A percentile compares a stretch with the other conserved stretches of the same genome.
These are phyloP conservation scores for Yoshiicerus persimilis DNA, from an alignment of 1,140 invertebrate species.

Conservation along the genomic window DNA sequence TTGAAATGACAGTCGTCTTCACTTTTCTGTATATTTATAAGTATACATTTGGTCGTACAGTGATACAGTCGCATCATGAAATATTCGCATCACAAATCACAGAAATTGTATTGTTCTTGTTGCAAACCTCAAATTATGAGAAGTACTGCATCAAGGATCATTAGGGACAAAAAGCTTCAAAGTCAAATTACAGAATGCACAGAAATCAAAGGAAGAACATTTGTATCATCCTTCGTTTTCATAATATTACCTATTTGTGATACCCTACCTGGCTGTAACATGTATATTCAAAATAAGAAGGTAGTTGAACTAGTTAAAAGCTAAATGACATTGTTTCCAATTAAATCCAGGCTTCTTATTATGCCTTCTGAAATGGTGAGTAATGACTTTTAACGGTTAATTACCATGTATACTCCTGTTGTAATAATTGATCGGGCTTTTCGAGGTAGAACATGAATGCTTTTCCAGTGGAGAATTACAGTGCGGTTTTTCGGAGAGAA, in stretches of 20 bases:
- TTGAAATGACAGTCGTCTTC: conserved; percentile 2
- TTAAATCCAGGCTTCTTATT: too few relatives aligned
- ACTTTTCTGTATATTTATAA: not conserved
- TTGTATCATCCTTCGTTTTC: not conserved
- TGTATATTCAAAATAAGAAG: too few relatives aligned
- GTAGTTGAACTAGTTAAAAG: too few relatives aligned
- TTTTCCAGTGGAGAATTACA: too few relatives aligned
- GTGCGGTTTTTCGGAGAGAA: too few relatives aligned
- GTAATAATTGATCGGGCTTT: too few relatives aligned
- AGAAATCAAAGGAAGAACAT: not conserved
- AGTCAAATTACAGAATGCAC: not conserved
- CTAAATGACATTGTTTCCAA: too few relatives aligned
- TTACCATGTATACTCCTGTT: too few relatives aligned
- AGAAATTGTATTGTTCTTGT: not conserved
- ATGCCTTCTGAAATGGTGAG: too few relatives aligned
- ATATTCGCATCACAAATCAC: not conserved
- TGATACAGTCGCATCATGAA: not conserved
- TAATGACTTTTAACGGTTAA: too few relatives aligned
- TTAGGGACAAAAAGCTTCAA: not conserved
- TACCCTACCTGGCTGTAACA: too few relatives aligned
- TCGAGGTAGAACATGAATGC: too few relatives aligned
- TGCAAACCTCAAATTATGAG: not conserved
- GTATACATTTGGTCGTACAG: not conserved
- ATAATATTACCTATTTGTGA: not conserved
- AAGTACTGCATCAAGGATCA: not conserved